A percentile compares a stretch with the other conserved stretches of the same genome.
These are phyloP conservation scores for Eustalomyia histrio DNA, from an alignment of 2,888 invertebrate genomes.

Conservation along the genomic window DNA sequence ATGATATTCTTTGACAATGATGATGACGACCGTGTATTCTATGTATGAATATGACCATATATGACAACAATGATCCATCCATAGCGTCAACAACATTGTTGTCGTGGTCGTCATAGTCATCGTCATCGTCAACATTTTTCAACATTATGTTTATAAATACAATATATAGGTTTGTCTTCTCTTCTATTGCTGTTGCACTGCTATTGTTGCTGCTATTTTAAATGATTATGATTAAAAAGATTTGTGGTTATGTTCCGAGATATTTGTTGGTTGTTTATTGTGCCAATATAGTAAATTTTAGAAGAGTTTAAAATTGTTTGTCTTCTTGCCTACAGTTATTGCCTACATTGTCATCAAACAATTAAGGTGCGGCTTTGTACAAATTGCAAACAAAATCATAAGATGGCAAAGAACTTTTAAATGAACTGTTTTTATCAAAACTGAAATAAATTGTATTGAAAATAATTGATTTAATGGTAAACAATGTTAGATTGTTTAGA, in stretches of 20 bases:
- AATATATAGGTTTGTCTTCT: conserved; percentile 62
- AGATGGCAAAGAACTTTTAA: conserved; percentile 19
- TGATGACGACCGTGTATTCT: not conserved
- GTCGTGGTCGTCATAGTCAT: not conserved
- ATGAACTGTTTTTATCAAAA: conserved; percentile 11
- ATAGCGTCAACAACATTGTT: conserved; percentile 16
- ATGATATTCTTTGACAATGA: conserved; percentile 31
- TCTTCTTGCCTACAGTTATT: conserved; percentile 6
- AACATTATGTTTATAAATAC: conserved; percentile 37
- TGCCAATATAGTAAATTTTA: conserved; percentile 50
- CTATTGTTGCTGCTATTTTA: conserved; percentile 49
- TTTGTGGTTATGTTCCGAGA: conserved; percentile 58
- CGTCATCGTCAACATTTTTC: conserved; percentile 19
- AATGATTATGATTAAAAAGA: conserved; percentile 66
- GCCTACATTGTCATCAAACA: conserved; percentile 40
- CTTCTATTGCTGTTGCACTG: conserved; percentile 18
- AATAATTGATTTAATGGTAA: conserved; percentile 31
- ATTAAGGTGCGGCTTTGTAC: conserved; percentile 54
- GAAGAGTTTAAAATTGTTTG: conserved; percentile 23
- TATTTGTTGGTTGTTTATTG: conserved; percentile 22
- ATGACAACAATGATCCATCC: conserved; percentile 52
- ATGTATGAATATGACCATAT: conserved; percentile 28
- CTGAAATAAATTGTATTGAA: conserved; percentile 14
- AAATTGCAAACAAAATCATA: conserved; percentile 33
- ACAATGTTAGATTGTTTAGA: not conserved